phyloP scores from a whole-genome alignment of 2,888 invertebrate species.

The Platynereis dumerilii region DNA sequence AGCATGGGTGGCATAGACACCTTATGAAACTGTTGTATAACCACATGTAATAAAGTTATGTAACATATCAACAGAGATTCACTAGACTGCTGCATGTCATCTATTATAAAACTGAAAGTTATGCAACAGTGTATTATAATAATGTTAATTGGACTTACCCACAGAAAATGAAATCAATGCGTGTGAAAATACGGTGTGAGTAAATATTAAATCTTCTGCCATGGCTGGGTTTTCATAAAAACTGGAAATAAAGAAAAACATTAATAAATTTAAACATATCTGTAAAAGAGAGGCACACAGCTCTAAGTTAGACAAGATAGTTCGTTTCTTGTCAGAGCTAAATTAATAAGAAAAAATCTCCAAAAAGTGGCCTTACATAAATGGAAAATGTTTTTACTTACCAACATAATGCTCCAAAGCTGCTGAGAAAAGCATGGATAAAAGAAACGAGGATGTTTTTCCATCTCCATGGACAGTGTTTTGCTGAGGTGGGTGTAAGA shows the following conservation, averaged over 20 bases:
- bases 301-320: neutral
- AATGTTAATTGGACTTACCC: conserved; percentile 54
- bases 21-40: too few species aligned
- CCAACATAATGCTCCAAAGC: conserved; percentile 44
- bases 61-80: too few species aligned
- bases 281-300: neutral
- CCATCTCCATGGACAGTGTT: conserved; percentile 43
- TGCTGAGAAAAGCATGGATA: conserved; percentile 43
- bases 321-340: too few species aligned
- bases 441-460: conserved; percentile 50
- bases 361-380: neutral
- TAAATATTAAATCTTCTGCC: conserved; percentile 63
- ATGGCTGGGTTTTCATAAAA: conserved; percentile 63
- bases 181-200: conserved; percentile 59
- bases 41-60: too few species aligned
- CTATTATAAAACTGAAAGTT: too few species aligned
- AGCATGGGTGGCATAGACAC: too few species aligned
- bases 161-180: conserved; percentile 62
- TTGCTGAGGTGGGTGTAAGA: conserved; percentile 34
- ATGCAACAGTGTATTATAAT: neutral
- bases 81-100: too few species aligned
- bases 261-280: neutral
- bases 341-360: neutral
- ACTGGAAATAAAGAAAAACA: conserved; percentile 49
- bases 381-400: conserved; percentile 28